Percentiles rank a stretch among this genome's conserved stretches.
Evolutionary conservation across 1,140 invertebrate species (phyloP).

Genomic region (Amphibalanus amphitrite): DNA sequence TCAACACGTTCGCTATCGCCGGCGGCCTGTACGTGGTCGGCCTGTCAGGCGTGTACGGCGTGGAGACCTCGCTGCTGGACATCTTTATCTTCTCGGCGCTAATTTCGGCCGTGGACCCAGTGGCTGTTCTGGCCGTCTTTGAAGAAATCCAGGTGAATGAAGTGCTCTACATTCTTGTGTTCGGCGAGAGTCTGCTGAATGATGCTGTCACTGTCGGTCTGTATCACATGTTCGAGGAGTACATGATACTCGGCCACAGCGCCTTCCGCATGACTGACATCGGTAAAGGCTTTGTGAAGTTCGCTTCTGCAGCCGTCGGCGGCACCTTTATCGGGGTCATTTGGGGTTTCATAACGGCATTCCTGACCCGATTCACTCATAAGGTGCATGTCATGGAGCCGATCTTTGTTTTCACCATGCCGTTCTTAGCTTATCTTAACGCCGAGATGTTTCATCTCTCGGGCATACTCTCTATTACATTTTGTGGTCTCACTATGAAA

Average conservation of each 20-base stretch:
- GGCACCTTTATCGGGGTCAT: conserved; percentile 34
- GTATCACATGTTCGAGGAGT: conserved; percentile 31
- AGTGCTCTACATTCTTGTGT: conserved; percentile 94
- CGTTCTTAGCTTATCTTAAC: conserved; percentile 37
- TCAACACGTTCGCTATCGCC: conserved; percentile 34
- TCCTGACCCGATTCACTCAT: conserved; percentile 38
- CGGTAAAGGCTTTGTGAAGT: conserved; percentile 31
- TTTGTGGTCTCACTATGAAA: conserved; percentile 36
- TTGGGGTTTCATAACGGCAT: conserved; percentile 34
- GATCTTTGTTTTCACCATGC: conserved; percentile 36
- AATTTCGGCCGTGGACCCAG: conserved; percentile 93
- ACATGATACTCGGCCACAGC: conserved; percentile 23
- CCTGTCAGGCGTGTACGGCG: conserved; percentile 56
- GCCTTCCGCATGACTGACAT: conserved; percentile 24
- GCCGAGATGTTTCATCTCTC: conserved; percentile 40
- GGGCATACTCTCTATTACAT: conserved; percentile 36
- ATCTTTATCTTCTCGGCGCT: conserved; percentile 82
- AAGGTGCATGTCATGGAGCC: conserved; percentile 39
- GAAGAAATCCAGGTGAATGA: conserved; percentile 98
- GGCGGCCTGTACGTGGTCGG: conserved; percentile 57
- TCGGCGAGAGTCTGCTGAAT: conserved; percentile 93
- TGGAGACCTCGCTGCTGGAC: conserved; percentile 55
- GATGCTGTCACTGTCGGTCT: conserved; percentile 75
- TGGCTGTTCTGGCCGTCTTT: conserved; percentile 92
- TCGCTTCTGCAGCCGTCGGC: conserved; percentile 35